Evolutionary conservation across 2,797 vertebrate genomes (phyloP).

Genomic region (Peromyscus melanophrys): DNA sequence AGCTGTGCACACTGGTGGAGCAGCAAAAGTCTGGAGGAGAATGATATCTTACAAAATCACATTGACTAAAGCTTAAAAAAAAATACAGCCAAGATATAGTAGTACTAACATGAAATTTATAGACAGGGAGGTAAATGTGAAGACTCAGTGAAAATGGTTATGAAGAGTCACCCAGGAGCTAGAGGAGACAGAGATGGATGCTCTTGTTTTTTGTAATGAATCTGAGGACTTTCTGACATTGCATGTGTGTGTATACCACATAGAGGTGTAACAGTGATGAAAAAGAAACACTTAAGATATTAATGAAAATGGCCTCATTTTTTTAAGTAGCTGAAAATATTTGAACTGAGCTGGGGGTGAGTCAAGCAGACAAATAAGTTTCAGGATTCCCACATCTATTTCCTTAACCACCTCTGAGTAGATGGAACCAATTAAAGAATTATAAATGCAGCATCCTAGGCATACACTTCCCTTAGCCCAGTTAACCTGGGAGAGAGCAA

Average conservation of each 20-base stretch:
- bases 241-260: background rate
- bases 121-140: background rate
- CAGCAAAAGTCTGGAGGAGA: background rate
- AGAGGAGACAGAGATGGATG: rapidly evolving
- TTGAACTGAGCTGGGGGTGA: background rate
- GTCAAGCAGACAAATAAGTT: background rate
- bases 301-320: background rate
- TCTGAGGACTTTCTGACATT: background rate
- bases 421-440: background rate
- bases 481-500: background rate
- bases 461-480: background rate
- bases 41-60: background rate
- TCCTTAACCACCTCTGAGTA: background rate
- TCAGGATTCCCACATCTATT: background rate
- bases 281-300: background rate
- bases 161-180: background rate
- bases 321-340: background rate
- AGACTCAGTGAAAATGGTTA: background rate
- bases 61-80: background rate
- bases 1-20: background rate
- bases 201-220: background rate
- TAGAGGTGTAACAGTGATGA: background rate
- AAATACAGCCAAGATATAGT: background rate
- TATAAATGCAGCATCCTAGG: background rate
- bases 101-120: background rate